These are phyloP conservation scores for Ommatoiulus sabulosus DNA, from an alignment of 2,888 invertebrate species.

Conservation along the genomic window DNA sequence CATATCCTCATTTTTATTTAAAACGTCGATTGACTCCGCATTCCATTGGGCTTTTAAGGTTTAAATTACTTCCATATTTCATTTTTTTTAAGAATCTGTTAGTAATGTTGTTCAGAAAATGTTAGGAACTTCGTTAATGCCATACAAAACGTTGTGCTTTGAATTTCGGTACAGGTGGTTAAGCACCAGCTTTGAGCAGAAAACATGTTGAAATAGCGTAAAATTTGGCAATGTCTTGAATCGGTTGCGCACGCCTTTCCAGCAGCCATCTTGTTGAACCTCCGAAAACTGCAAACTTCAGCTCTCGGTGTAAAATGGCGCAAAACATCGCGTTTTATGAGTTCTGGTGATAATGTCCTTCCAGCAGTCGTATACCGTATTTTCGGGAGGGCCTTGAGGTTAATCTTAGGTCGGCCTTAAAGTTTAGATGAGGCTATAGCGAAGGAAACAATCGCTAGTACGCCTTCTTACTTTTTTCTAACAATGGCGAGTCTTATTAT, in stretches of 20 bases:
- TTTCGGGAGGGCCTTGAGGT: slow-evolving; percentile 19
- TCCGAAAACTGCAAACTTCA: too few relatives aligned
- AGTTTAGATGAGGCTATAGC: slow-evolving; percentile 19
- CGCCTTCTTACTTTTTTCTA: not conserved
- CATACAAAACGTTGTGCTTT: too few relatives aligned
- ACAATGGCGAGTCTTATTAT: not conserved
- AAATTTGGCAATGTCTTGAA: not conserved
- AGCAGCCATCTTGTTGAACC: too few relatives aligned
- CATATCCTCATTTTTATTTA: too few relatives aligned
- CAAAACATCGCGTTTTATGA: not conserved
- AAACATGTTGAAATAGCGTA: too few relatives aligned
- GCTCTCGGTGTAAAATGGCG: not conserved
- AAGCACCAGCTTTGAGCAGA: too few relatives aligned
- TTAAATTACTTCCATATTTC: too few relatives aligned
- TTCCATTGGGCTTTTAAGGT: not conserved
- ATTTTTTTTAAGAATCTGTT: too few relatives aligned
- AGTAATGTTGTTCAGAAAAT: too few relatives aligned
- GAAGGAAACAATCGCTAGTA: slow-evolving; percentile 4
- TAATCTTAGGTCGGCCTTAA: slow-evolving; percentile 32
- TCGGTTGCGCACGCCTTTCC: not conserved
- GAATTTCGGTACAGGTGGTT: too few relatives aligned
- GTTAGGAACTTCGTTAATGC: too few relatives aligned
- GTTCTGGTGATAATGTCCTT: not conserved
- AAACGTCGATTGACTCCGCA: too few relatives aligned
- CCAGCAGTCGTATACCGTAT: not conserved